A percentile compares a stretch with the other conserved stretches of the same genome.
These are phyloP conservation scores for Pithecia hirsuta DNA, from an alignment of 2,797 vertebrate genomes.

Conservation along the genomic window DNA sequence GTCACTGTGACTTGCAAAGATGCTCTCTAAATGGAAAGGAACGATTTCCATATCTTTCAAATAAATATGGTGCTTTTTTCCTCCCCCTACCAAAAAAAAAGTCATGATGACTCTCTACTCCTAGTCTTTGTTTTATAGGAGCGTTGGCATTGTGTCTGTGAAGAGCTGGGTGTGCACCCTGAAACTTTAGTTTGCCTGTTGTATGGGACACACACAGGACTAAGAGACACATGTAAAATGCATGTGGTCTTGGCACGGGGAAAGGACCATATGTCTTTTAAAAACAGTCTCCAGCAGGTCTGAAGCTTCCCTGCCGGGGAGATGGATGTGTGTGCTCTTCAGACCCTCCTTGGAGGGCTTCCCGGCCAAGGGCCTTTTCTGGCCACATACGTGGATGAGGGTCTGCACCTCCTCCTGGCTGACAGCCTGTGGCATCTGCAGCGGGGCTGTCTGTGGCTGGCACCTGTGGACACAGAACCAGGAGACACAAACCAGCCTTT, in stretches of 20 bases:
- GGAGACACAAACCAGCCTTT: background rate
- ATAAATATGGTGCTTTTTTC: background rate
- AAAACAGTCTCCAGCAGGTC: background rate
- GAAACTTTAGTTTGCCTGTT: background rate
- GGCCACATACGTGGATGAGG: background rate
- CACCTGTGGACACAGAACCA: background rate
- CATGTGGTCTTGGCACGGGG: background rate
- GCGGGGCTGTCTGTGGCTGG: background rate
- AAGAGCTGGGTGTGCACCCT: fast-evolving
- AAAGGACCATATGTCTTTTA: background rate
- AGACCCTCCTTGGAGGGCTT: background rate
- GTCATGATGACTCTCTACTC: background rate
- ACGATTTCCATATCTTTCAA: background rate
- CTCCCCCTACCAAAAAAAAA: background rate
- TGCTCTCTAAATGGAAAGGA: background rate
- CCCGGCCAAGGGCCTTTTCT: background rate
- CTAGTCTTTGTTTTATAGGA: background rate
- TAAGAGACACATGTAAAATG: background rate
- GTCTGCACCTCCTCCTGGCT: background rate
- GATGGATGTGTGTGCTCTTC: background rate
- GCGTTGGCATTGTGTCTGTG: background rate
- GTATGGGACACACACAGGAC: fast-evolving
- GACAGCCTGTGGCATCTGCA: background rate
- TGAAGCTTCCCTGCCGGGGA: background rate
- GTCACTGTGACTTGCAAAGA: background rate